phyloP scores from a whole-genome alignment of 1,140 invertebrate species.

The Tribolium castaneum region DNA sequence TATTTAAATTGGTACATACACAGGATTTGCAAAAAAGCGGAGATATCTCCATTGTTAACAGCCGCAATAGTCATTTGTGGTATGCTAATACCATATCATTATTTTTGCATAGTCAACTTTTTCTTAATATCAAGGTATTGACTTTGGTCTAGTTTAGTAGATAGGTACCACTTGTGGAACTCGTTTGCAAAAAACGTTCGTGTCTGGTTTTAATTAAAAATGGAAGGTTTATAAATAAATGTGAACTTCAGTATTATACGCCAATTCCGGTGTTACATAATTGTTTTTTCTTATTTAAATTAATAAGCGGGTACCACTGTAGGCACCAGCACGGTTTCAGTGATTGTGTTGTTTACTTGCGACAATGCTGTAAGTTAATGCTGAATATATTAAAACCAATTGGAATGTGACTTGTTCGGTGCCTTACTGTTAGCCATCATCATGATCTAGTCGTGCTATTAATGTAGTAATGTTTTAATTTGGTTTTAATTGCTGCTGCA shows the following conservation, averaged over 20 bases:
- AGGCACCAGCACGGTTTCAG: neutral
- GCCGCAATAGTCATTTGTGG: neutral
- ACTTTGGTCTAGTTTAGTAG: neutral
- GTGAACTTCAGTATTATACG: neutral
- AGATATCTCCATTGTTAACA: neutral
- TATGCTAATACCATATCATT: slow-evolving; percentile 11
- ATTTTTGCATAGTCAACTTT: slow-evolving; percentile 12
- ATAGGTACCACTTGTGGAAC: neutral
- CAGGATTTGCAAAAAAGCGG: neutral
- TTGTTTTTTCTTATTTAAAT: slow-evolving; percentile 1
- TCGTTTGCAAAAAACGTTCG: neutral
- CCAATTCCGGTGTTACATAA: neutral
- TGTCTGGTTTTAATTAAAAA: neutral
- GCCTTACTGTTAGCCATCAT: slow-evolving; percentile 3
- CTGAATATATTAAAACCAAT: no score
- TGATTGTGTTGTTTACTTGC: neutral
- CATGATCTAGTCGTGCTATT: slow-evolving; percentile 31
- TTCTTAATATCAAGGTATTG: neutral
- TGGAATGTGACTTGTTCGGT: neutral
- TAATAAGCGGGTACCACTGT: neutral
- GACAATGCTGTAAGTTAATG: neutral
- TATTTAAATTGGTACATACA: neutral
- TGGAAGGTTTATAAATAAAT: neutral
- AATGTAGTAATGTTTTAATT: slow-evolving; percentile 43
- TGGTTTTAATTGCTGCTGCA: slow-evolving; percentile 66